These are phyloP conservation scores for Oxygymnocypris stewartii DNA, from an alignment of 2,113 vertebrate genomes.

Conservation along the genomic window DNA sequence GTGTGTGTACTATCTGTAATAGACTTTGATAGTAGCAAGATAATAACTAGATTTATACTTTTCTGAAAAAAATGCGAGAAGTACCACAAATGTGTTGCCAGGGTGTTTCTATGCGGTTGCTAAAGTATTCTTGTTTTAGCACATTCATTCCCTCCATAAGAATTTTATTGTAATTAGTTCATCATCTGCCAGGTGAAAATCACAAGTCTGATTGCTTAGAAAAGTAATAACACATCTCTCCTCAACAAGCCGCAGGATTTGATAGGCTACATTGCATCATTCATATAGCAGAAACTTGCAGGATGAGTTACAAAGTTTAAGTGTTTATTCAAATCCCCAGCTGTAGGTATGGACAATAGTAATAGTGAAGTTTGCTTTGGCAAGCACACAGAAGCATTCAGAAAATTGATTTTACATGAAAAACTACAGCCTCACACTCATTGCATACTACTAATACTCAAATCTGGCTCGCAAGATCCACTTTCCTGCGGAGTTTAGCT, in stretches of 20 bases:
- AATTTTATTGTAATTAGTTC: background rate
- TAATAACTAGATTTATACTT: background rate
- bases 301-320: background rate
- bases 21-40: background rate
- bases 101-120: background rate
- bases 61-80: background rate
- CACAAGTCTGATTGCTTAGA: background rate
- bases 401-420: background rate
- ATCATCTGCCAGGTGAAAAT: background rate
- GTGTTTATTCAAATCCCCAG: background rate
- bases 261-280: background rate
- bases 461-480: too few relatives aligned
- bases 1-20: background rate
- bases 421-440: background rate
- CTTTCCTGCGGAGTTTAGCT: too few relatives aligned
- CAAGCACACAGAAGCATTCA: constrained; percentile 43
- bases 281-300: background rate
- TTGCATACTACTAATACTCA: too few relatives aligned
- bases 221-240: constrained; percentile 11
- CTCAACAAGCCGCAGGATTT: background rate
- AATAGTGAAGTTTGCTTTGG: constrained; percentile 32
- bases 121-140: too few relatives aligned
- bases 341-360: background rate
- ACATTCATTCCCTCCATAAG: background rate
- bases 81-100: background rate